Percentiles rank a stretch among this genome's conserved stretches.
Evolutionary conservation across 2,888 invertebrate genomes (phyloP).

Genomic region (Ommatoiulus sabulosus): DNA sequence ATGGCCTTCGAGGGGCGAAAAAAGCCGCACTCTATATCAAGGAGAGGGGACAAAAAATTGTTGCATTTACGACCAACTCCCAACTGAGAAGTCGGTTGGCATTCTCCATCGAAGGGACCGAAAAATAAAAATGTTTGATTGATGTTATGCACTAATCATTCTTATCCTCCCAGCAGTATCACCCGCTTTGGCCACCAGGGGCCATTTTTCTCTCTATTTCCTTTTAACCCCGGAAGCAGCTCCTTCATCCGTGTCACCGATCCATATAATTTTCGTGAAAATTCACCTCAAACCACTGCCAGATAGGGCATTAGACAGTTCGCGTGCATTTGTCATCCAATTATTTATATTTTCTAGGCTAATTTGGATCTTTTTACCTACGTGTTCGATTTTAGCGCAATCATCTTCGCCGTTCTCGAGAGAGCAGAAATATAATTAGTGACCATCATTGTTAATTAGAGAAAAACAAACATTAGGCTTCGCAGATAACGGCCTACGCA

Average conservation of each 20-base stretch:
- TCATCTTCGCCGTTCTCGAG: background rate
- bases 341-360: background rate
- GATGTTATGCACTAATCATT: slow-evolving; percentile 43
- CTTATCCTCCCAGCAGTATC: slow-evolving; percentile 17
- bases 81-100: slow-evolving; percentile 14
- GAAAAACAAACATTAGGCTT: background rate
- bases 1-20: background rate
- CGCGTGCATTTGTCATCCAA: slow-evolving; percentile 7
- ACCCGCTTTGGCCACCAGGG: slow-evolving; percentile 24
- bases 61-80: slow-evolving; percentile 35
- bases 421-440: background rate
- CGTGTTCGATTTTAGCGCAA: background rate
- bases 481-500: background rate
- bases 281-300: background rate
- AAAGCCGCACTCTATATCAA: slow-evolving; percentile 9
- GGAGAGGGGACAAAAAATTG: background rate
- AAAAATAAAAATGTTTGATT: slow-evolving; percentile 33
- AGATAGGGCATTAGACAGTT: background rate
- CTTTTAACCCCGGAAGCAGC: slow-evolving; percentile 21
- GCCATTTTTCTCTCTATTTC: slow-evolving; percentile 32
- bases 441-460: slow-evolving; percentile 10
- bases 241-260: background rate
- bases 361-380: background rate
- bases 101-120: background rate
- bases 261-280: background rate